These are phyloP conservation scores for Noctuana brunneofusca DNA, from an alignment of 2,888 invertebrate species.

Conservation along the genomic window DNA sequence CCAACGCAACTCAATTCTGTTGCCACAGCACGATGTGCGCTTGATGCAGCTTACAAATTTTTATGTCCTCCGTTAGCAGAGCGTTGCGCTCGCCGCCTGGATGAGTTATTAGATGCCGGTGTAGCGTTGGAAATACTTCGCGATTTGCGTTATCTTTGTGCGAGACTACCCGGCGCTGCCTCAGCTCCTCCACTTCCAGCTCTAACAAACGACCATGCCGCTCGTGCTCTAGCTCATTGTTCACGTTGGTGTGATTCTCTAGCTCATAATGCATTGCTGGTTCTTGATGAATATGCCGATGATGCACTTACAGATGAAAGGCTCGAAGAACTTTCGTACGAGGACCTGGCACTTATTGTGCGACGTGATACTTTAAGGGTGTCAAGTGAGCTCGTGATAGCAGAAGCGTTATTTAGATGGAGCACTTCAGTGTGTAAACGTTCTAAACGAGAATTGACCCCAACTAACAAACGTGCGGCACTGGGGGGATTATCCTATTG, in stretches of 20 bases:
- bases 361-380: conserved; percentile 86
- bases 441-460: conserved; percentile 67
- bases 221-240: conserved; percentile 69
- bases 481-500: conserved; percentile 82
- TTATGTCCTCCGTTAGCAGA: conserved; percentile 87
- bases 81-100: conserved; percentile 86
- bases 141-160: conserved; percentile 78
- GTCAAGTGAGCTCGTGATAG: conserved; percentile 84
- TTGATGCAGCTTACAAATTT: conserved; percentile 89
- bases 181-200: conserved; percentile 78
- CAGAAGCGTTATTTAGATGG: conserved; percentile 84
- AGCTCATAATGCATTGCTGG: conserved; percentile 85
- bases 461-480: conserved; percentile 72
- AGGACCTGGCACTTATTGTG: conserved; percentile 85
- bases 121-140: conserved; percentile 86
- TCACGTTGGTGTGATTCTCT: conserved; percentile 84
- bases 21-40: conserved; percentile 85
- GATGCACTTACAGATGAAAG: conserved; percentile 67
- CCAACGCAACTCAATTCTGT: conserved; percentile 84
- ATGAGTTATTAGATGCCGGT: conserved; percentile 83
- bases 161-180: conserved; percentile 70
- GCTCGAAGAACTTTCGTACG: conserved; percentile 83
- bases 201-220: conserved; percentile 63
- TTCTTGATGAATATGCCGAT: conserved; percentile 73
- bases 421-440: conserved; percentile 73